A percentile compares a stretch with the other conserved stretches of the same genome.
Evolutionary conservation across 2,888 invertebrate genomes (phyloP).

Genomic region (Caradrina kadenii): DNA sequence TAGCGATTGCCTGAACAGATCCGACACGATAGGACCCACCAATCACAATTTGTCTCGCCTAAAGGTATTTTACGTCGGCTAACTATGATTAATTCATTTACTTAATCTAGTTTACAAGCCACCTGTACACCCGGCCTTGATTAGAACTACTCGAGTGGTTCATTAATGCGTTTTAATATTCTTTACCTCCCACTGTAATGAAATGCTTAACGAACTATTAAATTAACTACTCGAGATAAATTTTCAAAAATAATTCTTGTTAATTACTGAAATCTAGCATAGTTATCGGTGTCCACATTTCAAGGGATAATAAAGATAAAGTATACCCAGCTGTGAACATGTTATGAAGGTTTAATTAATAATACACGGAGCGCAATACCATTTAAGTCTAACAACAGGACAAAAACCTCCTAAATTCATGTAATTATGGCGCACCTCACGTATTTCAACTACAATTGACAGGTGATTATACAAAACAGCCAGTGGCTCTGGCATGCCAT

Average conservation of each 20-base stretch:
- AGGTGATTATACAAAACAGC: slow-evolving; percentile 83
- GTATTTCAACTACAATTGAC: slow-evolving; percentile 74
- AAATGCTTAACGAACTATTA: slow-evolving; percentile 36
- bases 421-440: slow-evolving; percentile 58
- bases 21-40: slow-evolving; percentile 42
- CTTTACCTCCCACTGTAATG: slow-evolving; percentile 16
- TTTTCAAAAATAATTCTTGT: slow-evolving; percentile 3
- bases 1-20: slow-evolving; percentile 51
- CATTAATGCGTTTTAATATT: slow-evolving; percentile 29
- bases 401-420: slow-evolving; percentile 61
- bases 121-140: slow-evolving; percentile 66
- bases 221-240: slow-evolving; percentile 16
- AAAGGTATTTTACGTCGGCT: slow-evolving; percentile 61
- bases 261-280: slow-evolving; percentile 19
- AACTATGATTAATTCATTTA: slow-evolving; percentile 71
- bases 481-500: slow-evolving; percentile 74
- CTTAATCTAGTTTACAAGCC: slow-evolving; percentile 57
- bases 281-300: slow-evolving; percentile 11
- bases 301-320: slow-evolving; percentile 21
- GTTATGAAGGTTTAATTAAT: slow-evolving; percentile 27
- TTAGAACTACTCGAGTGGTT: slow-evolving; percentile 23
- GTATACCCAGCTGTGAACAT: slow-evolving; percentile 44
- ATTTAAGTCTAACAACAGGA: slow-evolving; percentile 35
- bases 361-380: slow-evolving; percentile 26
- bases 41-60: slow-evolving; percentile 66